Evolutionary conservation across 2,113 vertebrate species (phyloP).

Genomic region (human (Homo sapiens)): GRCh38 chr2:157191501-157192000

Average conservation of each 20-base stretch:
- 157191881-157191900: background rate
- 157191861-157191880: background rate
- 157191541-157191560: background rate
- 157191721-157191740: background rate
- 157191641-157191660: background rate
- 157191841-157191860: background rate
- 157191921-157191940: background rate
- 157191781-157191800: background rate
- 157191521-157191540: constrained; percentile 49
- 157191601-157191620: background rate
- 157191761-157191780: background rate
- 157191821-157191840: background rate
- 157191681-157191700: background rate
- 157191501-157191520: constrained; percentile 25
- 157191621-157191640: background rate
- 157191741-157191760: background rate
- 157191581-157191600: background rate
- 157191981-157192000: background rate
- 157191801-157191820: background rate
- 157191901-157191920: background rate
- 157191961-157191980: background rate
- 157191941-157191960: background rate
- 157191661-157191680: background rate
- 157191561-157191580: background rate
- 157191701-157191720: background rate